Base-by-base conservation (phyloP, 2,888 invertebrate genomes). In the Drosophila maculinotata region DNA sequence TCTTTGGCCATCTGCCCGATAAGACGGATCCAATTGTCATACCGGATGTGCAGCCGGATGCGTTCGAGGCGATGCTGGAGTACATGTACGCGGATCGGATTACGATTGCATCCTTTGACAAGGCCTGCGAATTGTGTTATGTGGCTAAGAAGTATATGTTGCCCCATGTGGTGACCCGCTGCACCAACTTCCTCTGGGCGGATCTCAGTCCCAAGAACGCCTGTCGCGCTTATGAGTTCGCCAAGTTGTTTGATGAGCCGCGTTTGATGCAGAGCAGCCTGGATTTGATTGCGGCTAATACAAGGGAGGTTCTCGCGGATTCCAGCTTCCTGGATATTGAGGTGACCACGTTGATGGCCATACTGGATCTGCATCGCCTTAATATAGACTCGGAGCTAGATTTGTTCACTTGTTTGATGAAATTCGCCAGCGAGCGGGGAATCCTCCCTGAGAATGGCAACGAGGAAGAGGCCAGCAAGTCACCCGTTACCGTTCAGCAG, bases 111-210 rank as follows among this genome's bases (percentile, higher is more conserved):
- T 96, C 96, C 0, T 96, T 97, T 89, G 97, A 97, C 82, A 95
- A 96, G 87, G 97, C 96, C 0, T 97, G 96, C 89, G 97, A 97
- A 83, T 90, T 97, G 30, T 97, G 97, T 88, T 97, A 97, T 90
- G 96, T 95, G 53, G 97, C 96, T 8, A 97, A 97, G 87, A 97
- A 97, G 87, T 97, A 97, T 82, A 96, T 97, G 95, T 90, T 97
- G 54, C 97, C 97, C 0, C 94, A 95, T 90, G 92, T 97, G 7
- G 96, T 97, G 0, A 95, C 96, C 71, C 95, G 96, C 78, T 97
- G 97, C 88, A 97, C 96, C 0, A 94, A 95, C 68, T 97, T 94
- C 85, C 92, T 97, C n/a, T 97, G 96, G 96, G 95, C 95, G 1
- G 91, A 91, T 69, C 58, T 92, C 1, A 90, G 90, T 60, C 95